phyloP scores from a whole-genome alignment of 1,140 invertebrate genomes.

The Bombus ignitus region DNA sequence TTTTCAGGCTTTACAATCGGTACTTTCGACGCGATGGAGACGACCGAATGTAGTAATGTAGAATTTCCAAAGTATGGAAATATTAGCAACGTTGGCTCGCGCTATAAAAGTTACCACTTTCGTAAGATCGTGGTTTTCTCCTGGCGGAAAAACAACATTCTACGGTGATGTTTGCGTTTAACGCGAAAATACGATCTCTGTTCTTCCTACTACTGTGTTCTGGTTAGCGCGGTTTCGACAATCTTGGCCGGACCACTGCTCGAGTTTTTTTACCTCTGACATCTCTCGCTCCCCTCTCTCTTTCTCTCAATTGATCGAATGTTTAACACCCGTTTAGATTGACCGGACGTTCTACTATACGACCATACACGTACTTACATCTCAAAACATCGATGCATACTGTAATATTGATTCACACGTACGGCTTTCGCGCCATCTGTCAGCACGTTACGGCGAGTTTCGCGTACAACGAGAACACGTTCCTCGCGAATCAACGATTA shows the following conservation, averaged over 20 bases:
- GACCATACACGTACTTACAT: not conserved
- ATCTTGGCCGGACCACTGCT: not conserved
- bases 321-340: not conserved
- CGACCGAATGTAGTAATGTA: no score
- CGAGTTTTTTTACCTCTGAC: not conserved
- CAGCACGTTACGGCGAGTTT: slow-evolving; percentile 20
- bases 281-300: not conserved
- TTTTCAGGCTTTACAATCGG: not conserved
- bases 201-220: not conserved
- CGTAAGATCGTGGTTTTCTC: not conserved
- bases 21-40: not conserved
- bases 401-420: slow-evolving; percentile 59
- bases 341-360: not conserved
- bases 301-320: not conserved
- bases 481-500: not conserved
- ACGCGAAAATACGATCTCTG: slow-evolving; percentile 39
- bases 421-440: slow-evolving; percentile 61
- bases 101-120: slow-evolving; percentile 9
- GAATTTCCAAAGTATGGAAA: no score
- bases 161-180: slow-evolving; percentile 25
- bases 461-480: not conserved
- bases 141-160: slow-evolving; percentile 1
- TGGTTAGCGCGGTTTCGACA: not conserved
- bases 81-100: no score
- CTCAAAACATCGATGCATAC: slow-evolving; percentile 35